A percentile compares a stretch with the other conserved stretches of the same genome.
Conservation (phyloP, 2,797 vertebrate genomes). For the Sebastes steindachneri region DNA sequence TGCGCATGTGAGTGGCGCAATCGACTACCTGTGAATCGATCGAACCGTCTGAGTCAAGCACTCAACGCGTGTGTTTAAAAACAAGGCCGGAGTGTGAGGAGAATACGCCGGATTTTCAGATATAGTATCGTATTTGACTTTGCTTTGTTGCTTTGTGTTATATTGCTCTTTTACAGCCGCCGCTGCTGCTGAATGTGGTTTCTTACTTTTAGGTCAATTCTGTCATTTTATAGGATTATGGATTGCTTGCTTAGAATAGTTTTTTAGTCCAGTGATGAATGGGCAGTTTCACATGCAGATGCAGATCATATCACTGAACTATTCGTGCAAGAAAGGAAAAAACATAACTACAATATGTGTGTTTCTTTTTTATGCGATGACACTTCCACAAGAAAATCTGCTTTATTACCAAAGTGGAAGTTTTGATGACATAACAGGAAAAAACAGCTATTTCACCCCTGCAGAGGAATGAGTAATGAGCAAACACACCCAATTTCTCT, state of each 20-base stretch:
- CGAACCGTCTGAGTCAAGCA: slow-evolving; percentile 61
- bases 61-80: slow-evolving; percentile 62
- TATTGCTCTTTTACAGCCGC: slow-evolving; percentile 9
- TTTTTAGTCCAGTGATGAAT: slow-evolving; percentile 35
- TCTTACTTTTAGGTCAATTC: slow-evolving; percentile 36
- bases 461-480: slow-evolving; percentile 70
- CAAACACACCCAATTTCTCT: slow-evolving; percentile 43
- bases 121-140: slow-evolving; percentile 13
- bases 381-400: slow-evolving; percentile 30
- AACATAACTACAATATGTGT: neutral
- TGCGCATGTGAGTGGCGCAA: slow-evolving; percentile 73
- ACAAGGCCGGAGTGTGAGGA: slow-evolving; percentile 29
- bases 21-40: slow-evolving; percentile 77
- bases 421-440: slow-evolving; percentile 64
- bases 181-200: neutral
- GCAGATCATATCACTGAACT: slow-evolving; percentile 16
- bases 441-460: slow-evolving; percentile 65
- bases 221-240: slow-evolving; percentile 39
- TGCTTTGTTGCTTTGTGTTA: slow-evolving; percentile 27
- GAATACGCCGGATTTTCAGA: slow-evolving; percentile 35
- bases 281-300: slow-evolving; percentile 27
- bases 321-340: neutral
- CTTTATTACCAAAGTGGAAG: slow-evolving; percentile 55
- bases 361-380: neutral
- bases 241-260: slow-evolving; percentile 37